Evolutionary conservation across 2,113 vertebrate species (phyloP).

Genomic region (Strix aluco): DNA sequence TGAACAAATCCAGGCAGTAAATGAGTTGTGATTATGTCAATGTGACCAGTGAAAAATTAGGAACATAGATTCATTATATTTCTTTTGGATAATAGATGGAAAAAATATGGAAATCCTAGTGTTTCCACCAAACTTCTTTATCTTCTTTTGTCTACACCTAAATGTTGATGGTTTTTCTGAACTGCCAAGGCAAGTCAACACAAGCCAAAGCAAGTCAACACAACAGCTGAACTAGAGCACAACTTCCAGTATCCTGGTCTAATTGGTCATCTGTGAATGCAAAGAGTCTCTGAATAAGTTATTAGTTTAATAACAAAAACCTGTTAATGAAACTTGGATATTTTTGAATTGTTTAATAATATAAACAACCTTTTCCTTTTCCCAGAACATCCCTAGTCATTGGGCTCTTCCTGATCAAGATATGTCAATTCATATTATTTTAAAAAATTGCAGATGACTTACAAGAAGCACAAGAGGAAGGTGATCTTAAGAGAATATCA

Average conservation of each 20-base stretch:
- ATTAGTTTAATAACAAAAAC: not conserved
- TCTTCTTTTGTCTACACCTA: not conserved
- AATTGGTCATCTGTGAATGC: not conserved
- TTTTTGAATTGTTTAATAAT: not conserved
- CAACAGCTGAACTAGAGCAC: not conserved
- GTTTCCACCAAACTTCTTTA: not conserved
- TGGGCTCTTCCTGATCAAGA: not conserved
- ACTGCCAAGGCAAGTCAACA: not conserved
- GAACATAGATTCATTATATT: not conserved
- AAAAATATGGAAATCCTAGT: not conserved
- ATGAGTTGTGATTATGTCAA: not conserved
- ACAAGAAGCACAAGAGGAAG: not conserved
- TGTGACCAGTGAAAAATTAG: not conserved
- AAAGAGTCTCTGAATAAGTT: not conserved
- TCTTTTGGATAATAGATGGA: not conserved
- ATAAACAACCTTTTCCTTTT: not conserved
- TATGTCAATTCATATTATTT: not conserved
- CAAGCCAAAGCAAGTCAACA: not conserved
- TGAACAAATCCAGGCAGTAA: not conserved
- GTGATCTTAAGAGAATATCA: not conserved
- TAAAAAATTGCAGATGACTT: not conserved
- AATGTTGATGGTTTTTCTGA: not conserved
- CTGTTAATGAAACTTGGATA: not conserved
- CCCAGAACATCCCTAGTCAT: not conserved
- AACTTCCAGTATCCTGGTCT: not conserved